phyloP scores from a whole-genome alignment of 2,113 vertebrate genomes.

The Oenanthe oenanthe region DNA sequence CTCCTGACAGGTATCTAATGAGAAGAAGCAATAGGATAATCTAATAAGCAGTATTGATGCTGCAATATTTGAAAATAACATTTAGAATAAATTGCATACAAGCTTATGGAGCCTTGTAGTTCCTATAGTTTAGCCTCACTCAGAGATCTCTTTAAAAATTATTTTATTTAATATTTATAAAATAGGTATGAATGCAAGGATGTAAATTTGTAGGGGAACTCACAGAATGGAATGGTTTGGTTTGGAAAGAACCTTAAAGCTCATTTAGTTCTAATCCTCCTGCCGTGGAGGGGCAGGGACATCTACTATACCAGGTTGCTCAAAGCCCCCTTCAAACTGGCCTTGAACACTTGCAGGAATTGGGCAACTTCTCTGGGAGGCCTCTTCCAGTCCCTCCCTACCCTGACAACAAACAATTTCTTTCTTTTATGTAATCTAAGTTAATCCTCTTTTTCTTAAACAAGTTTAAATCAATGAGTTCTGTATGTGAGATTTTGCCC shows the following conservation, averaged over 20 bases:
- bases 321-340: neutral
- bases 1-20: neutral
- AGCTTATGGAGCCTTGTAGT: neutral
- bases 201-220: neutral
- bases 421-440: neutral
- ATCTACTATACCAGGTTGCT: neutral
- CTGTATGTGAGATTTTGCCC: neutral
- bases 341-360: neutral
- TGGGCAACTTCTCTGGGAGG: neutral
- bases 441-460: neutral
- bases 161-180: neutral
- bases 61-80: neutral
- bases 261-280: neutral
- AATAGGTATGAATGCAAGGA: neutral
- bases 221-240: neutral
- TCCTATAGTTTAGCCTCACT: neutral
- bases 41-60: neutral
- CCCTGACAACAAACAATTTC: neutral
- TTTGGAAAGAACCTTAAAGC: neutral
- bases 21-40: neutral
- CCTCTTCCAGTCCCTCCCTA: neutral
- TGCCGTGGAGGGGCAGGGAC: too few species aligned
- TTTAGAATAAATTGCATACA: neutral
- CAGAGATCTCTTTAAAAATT: neutral
- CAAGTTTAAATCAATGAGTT: neutral